Percentiles rank a stretch among this genome's conserved stretches.
Conservation (phyloP, 2,113 vertebrate genomes). For the Gambusia holbrooki region DNA sequence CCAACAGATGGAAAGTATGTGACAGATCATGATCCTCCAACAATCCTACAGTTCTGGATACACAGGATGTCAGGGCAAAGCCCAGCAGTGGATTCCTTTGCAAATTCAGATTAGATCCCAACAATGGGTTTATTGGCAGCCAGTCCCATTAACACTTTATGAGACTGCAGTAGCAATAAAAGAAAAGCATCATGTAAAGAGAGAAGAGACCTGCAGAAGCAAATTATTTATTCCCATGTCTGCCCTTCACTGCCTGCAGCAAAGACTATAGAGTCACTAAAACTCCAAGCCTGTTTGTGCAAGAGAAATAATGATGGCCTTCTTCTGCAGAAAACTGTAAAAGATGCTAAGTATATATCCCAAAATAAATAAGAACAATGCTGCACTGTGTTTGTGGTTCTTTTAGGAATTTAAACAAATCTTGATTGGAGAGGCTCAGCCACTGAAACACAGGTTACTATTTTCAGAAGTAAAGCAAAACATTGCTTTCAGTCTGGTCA, state of each 20-base stretch:
- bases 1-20: slow-evolving; percentile 49
- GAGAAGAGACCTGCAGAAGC: slow-evolving; percentile 37
- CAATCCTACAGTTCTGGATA: slow-evolving; percentile 26
- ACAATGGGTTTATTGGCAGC: slow-evolving; percentile 41
- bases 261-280: slow-evolving; percentile 49
- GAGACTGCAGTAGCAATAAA: slow-evolving; percentile 10
- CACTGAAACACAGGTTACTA: slow-evolving; percentile 29
- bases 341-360: slow-evolving; percentile 56
- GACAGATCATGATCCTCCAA: slow-evolving; percentile 30
- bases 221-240: slow-evolving; percentile 50
- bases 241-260: slow-evolving; percentile 27
- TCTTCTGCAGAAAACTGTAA: slow-evolving; percentile 52
- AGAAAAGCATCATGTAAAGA: slow-evolving; percentile 8
- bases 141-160: slow-evolving; percentile 31
- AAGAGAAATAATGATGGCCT: slow-evolving; percentile 62
- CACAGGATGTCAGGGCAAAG: slow-evolving; percentile 13
- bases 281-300: slow-evolving; percentile 46
- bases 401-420: slow-evolving; percentile 33
- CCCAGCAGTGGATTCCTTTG: slow-evolving; percentile 24
- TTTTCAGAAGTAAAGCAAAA: slow-evolving; percentile 21
- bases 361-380: slow-evolving; percentile 65
- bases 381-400: slow-evolving; percentile 55
- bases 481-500: neutral
- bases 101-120: slow-evolving; percentile 19
- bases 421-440: neutral